These are phyloP conservation scores for Serripes groenlandicus DNA, from an alignment of 2,888 invertebrate genomes.

Conservation along the genomic window DNA sequence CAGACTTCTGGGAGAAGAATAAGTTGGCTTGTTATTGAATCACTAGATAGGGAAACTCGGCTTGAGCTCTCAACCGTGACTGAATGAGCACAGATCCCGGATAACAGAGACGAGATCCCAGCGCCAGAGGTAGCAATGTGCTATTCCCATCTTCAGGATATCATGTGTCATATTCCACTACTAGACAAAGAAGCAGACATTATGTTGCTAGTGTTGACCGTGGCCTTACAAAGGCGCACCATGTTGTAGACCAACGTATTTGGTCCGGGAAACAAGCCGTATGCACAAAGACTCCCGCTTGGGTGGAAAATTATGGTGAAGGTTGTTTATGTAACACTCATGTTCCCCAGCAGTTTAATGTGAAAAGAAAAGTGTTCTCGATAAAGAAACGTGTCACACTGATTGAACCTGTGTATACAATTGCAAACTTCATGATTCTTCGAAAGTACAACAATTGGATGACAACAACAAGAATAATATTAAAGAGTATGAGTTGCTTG, in stretches of 20 bases:
- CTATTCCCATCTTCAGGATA: conserved; percentile 23
- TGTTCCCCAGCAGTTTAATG: too few relatives aligned
- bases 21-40: conserved; percentile 17
- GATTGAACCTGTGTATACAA: too few relatives aligned
- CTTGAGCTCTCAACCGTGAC: conserved; percentile 20
- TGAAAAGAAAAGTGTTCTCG: too few relatives aligned
- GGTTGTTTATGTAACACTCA: too few relatives aligned
- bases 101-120: conserved; percentile 10
- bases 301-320: too few relatives aligned
- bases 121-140: conserved; percentile 18
- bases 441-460: too few relatives aligned
- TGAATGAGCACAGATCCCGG: conserved; percentile 24
- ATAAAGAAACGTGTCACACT: too few relatives aligned
- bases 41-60: conserved; percentile 16
- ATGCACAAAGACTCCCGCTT: too few relatives aligned
- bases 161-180: background rate
- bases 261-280: too few relatives aligned
- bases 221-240: conserved; percentile 36
- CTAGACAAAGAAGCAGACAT: conserved; percentile 9
- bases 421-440: too few relatives aligned
- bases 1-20: conserved; percentile 16
- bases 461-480: too few relatives aligned
- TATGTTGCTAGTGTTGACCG: conserved; percentile 31
- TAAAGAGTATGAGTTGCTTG: too few relatives aligned
- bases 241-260: conserved; percentile 35